A percentile compares a stretch with the other conserved stretches of the same genome.
These are phyloP conservation scores for Eupsilia transversa DNA, from an alignment of 2,888 invertebrate species.

Conservation along the genomic window DNA sequence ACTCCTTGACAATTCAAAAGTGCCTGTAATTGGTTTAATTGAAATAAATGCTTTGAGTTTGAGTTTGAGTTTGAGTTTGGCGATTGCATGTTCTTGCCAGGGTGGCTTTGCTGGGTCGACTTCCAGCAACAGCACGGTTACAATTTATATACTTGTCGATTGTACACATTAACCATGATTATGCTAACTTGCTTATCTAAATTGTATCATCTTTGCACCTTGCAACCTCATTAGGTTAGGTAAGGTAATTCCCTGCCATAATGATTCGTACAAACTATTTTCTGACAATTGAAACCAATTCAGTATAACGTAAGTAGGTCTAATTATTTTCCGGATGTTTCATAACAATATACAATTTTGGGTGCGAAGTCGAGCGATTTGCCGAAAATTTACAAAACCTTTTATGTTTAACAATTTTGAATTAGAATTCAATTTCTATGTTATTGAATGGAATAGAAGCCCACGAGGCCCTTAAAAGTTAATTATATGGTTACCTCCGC, in stretches of 20 bases:
- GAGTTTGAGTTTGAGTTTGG: too few species aligned
- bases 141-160: neutral
- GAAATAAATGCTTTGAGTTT: too few species aligned
- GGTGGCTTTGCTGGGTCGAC: neutral
- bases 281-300: conserved; percentile 14
- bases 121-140: neutral
- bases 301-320: neutral
- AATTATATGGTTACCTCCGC: neutral
- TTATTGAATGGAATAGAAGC: neutral
- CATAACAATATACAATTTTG: neutral
- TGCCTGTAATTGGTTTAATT: too few species aligned
- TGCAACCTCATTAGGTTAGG: neutral
- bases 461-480: too few species aligned
- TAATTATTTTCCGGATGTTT: conserved; percentile 8
- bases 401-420: neutral
- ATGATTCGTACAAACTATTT: conserved; percentile 2
- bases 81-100: neutral
- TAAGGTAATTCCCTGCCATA: conserved; percentile 5
- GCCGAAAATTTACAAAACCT: too few species aligned
- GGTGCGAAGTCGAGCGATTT: neutral
- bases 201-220: conserved; percentile 1
- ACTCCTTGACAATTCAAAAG: too few species aligned
- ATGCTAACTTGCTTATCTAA: neutral
- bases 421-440: neutral
- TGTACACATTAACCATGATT: neutral